Conservation (phyloP, 2,113 vertebrate genomes). For the Tenrec ecaudatus region DNA sequence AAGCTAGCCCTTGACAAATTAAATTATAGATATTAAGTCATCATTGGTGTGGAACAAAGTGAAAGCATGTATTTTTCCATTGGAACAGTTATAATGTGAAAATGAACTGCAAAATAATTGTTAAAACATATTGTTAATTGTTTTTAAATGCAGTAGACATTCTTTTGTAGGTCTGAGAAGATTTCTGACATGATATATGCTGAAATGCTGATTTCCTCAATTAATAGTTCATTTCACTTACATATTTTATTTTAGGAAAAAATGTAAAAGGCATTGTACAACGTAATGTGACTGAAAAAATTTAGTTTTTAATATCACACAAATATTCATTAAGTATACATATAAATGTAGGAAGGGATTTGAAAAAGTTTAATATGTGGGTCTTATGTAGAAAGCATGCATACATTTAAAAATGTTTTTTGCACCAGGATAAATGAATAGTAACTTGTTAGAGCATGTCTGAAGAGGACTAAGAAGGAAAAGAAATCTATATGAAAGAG, state of each 20-base stretch:
- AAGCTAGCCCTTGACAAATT: slow-evolving; percentile 35
- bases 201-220: not conserved
- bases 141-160: not conserved
- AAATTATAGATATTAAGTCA: not conserved
- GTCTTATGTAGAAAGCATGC: too few species aligned
- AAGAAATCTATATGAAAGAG: too few species aligned
- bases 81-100: not conserved
- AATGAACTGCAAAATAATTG: not conserved
- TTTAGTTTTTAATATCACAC: not conserved
- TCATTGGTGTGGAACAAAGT: not conserved
- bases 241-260: slow-evolving; percentile 14
- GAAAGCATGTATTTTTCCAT: slow-evolving; percentile 8
- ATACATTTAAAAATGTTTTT: too few species aligned
- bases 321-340: not conserved
- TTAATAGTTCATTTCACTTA: not conserved
- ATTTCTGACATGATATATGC: not conserved
- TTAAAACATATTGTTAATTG: not conserved
- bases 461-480: too few species aligned
- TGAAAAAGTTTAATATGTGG: too few species aligned
- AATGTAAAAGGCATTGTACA: not conserved
- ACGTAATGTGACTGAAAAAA: not conserved
- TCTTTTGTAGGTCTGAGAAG: not conserved
- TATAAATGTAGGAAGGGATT: not conserved
- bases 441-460: too few species aligned
- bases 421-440: too few species aligned